Base-by-base conservation (phyloP, 2,113 vertebrate genomes). In the Ceyx cyanopectus region DNA sequence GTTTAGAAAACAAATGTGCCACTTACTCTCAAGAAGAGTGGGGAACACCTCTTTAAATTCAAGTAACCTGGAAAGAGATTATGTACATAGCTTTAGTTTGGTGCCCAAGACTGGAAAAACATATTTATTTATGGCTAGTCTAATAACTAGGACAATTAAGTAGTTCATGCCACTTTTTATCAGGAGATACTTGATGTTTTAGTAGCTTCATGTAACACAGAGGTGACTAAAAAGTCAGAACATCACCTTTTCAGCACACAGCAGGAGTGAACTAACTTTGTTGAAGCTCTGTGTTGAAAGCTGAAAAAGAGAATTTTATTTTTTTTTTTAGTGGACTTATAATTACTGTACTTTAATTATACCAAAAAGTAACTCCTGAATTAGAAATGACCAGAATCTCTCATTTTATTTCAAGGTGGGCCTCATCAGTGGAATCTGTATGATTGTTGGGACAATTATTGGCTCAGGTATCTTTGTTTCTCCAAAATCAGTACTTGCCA, bases 401-500 rank as follows among this genome's bases (percentile, higher is more conserved):
- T 94, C n/a, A 1, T 90, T 92, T 69, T 45, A 50, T 82, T 79
- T 88, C 26, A 82, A 99, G 99, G 98, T 99, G 95, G 99, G 99
- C 75, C 98, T 99, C 41, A 4, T 99, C 37, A 99, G 99, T 30
- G 98, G 98, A 34, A 97, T 98, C 97, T 98, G 96, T 90, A 97
- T 99, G 83, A 99, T 99, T 62, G 99, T 99, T 61, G 99, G 99
- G 14, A 99, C 98, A 5, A 99, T 99, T 97, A 99, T 99, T 7
- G 99, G 99, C 79, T 99, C 99, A 0, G 99, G 99, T 5, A 99
- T 99, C 97, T 99, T 99, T 97, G 97, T 99, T 79, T 99, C 99
- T 69, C 99, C 99, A 10, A 99, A 99, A 92, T 95, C 99, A 9
- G 99, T 99, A 37, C 98, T 99, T 87, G 95, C 95, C 65, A 98